Conservation (phyloP, 2,888 invertebrate species). For the Ormyrus thymus region DNA sequence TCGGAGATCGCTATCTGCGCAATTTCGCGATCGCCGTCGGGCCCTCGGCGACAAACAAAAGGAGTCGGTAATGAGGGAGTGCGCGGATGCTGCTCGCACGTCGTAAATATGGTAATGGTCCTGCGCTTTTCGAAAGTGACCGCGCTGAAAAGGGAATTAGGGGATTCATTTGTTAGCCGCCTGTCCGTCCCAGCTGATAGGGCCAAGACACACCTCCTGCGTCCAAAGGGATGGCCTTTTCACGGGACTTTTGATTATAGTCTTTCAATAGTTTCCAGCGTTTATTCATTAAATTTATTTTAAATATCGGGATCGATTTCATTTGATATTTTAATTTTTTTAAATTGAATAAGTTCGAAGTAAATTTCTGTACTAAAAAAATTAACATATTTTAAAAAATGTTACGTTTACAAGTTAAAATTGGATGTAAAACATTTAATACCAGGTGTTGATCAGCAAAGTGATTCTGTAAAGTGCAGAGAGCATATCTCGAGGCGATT, state of each 20-base stretch:
- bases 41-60: constrained; percentile 22
- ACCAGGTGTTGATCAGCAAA: too few relatives aligned
- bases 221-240: neutral
- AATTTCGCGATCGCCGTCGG: constrained; percentile 4
- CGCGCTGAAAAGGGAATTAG: constrained; percentile 69
- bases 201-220: constrained; percentile 58
- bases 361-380: too few relatives aligned
- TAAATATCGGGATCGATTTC: too few relatives aligned
- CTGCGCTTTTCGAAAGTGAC: constrained; percentile 59
- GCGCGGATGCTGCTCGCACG: constrained; percentile 58
- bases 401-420: too few relatives aligned
- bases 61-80: constrained; percentile 20
- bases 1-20: neutral
- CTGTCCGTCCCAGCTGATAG: constrained; percentile 73
- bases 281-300: too few relatives aligned
- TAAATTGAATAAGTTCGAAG: too few relatives aligned
- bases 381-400: too few relatives aligned
- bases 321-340: too few relatives aligned
- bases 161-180: constrained; percentile 73
- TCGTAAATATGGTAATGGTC: constrained; percentile 72
- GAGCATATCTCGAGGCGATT: too few relatives aligned
- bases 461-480: neutral
- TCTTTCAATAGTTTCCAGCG: too few relatives aligned
- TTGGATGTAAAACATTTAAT: too few relatives aligned
- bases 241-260: too few relatives aligned